Evolutionary conservation across 2,113 vertebrate species (phyloP).

Genomic region (Australoheros scitulus): DNA sequence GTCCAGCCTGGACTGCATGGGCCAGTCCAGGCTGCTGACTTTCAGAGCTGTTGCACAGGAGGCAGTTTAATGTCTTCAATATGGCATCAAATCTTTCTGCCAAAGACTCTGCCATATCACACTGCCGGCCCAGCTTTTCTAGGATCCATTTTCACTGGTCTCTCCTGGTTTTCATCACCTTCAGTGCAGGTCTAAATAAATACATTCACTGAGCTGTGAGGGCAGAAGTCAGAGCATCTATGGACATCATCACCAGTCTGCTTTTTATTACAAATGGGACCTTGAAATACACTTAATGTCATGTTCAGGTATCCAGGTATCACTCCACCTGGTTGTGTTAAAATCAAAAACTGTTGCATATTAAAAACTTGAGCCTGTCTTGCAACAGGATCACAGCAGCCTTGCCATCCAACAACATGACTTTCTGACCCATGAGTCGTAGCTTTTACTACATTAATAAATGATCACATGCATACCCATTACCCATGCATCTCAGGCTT

Average conservation of each 20-base stretch:
- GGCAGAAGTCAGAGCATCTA: background rate
- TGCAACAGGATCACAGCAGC: background rate
- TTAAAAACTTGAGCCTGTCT: background rate
- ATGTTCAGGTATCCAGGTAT: too few relatives aligned
- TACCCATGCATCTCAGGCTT: background rate
- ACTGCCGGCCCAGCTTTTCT: background rate
- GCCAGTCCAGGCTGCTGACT: background rate
- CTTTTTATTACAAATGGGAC: background rate
- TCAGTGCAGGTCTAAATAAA: background rate
- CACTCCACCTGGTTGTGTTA: background rate
- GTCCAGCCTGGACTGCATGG: background rate
- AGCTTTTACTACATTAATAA: background rate
- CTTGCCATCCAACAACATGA: background rate
- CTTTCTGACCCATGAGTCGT: background rate
- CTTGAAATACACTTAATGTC: background rate
- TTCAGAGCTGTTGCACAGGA: constrained; percentile 12
- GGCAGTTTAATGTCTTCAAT: constrained; percentile 40
- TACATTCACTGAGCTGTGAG: background rate
- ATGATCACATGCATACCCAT: background rate
- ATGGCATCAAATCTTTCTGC: constrained; percentile 14
- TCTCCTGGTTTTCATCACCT: constrained; percentile 12
- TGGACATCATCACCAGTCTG: background rate
- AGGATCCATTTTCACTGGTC: constrained; percentile 27
- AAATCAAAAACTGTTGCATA: background rate
- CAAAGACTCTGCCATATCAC: constrained; percentile 29